Conservation (phyloP, 1,140 invertebrate species). For the Papilio polyxenes region DNA sequence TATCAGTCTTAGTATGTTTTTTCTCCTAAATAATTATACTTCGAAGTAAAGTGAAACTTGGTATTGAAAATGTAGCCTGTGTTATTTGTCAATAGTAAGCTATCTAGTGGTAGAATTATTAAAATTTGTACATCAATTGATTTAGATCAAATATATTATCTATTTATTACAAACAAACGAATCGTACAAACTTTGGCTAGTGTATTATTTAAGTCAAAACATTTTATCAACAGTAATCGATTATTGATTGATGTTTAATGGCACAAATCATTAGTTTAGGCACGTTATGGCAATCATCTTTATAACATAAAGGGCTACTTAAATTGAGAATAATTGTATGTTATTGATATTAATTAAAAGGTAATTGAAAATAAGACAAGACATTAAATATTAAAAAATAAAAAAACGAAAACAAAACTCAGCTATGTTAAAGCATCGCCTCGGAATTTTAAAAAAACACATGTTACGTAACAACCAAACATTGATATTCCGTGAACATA, state of each 20-base stretch:
- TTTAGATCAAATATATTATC: no score
- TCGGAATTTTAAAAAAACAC: slow-evolving; percentile 3
- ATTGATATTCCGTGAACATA: not conserved
- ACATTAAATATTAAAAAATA: not conserved
- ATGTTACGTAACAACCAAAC: slow-evolving; percentile 21
- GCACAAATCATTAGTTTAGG: not conserved
- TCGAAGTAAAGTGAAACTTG: not conserved
- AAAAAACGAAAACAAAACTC: not conserved
- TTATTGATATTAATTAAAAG: no score
- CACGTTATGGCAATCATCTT: no score
- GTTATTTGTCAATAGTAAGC: not conserved
- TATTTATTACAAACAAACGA: slow-evolving; percentile 4
- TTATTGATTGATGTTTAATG: not conserved
- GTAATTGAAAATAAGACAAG: not conserved
- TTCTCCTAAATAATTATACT: no score
- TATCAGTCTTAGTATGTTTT: no score
- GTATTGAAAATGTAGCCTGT: not conserved
- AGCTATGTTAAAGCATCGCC: not conserved
- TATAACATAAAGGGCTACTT: no score
- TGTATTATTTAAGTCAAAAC: not conserved
- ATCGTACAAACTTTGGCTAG: not conserved
- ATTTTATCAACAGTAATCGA: not conserved
- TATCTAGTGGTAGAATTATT: no score
- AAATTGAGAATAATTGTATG: no score
- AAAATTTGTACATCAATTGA: no score